phyloP scores from a whole-genome alignment of 2,113 vertebrate species.

The Tychaedon coryphoeus region DNA sequence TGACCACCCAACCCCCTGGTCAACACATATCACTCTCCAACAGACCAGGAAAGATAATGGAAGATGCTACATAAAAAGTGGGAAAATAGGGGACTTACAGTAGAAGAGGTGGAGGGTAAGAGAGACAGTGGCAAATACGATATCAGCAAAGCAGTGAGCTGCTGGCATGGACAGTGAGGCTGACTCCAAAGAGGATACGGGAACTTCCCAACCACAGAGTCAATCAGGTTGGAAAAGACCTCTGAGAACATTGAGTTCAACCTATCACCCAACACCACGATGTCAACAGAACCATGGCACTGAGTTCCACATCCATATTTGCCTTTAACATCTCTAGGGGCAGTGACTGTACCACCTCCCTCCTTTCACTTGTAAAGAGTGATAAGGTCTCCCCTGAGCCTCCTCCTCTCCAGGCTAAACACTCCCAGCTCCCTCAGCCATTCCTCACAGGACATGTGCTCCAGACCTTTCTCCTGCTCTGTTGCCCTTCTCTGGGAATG shows the following conservation, averaged over 20 bases:
- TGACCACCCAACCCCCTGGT: not conserved
- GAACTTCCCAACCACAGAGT: not conserved
- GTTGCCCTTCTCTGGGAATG: rapidly evolving
- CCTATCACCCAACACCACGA: rapidly evolving
- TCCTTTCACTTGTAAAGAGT: not conserved
- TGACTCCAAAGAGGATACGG: not conserved
- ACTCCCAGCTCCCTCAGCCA: rapidly evolving
- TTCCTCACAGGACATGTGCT: not conserved
- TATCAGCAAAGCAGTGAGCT: not conserved
- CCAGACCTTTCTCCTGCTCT: not conserved
- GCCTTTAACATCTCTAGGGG: not conserved
- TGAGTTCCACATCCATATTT: not conserved
- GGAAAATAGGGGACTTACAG: not conserved
- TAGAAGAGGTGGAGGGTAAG: not conserved
- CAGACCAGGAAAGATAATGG: not conserved
- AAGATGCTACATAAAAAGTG: not conserved
- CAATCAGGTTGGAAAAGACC: not conserved
- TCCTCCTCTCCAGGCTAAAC: not conserved
- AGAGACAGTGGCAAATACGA: not conserved
- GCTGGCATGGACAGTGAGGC: not conserved
- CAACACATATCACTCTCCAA: rapidly evolving
- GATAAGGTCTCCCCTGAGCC: not conserved
- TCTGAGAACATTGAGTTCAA: too few relatives aligned
- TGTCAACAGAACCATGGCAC: not conserved
- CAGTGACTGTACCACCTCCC: not conserved